phyloP scores from a whole-genome alignment of 2,797 vertebrate genomes.

The Balearica regulorum region DNA sequence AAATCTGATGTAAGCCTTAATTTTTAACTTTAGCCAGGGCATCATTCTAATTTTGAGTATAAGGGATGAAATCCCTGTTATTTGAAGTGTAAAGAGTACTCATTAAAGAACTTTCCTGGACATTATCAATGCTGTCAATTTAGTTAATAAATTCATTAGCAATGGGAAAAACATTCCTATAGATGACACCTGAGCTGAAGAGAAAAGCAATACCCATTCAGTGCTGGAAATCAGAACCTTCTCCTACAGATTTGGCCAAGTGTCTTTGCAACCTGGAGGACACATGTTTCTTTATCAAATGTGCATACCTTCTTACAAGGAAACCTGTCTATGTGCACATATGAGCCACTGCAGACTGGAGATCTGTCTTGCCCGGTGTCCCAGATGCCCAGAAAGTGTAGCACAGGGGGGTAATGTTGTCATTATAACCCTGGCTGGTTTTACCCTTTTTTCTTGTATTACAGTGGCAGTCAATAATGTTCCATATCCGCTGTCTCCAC shows the following conservation, averaged over 20 bases:
- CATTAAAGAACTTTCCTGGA: background rate
- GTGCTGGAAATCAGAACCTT: background rate
- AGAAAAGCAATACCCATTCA: background rate
- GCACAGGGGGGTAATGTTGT: fast-evolving
- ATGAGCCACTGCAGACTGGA: background rate
- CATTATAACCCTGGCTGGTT: background rate
- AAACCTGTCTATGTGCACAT: background rate
- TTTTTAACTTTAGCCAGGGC: background rate
- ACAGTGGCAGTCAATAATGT: background rate
- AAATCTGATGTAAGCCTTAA: background rate
- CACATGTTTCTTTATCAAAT: background rate
- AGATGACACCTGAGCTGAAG: background rate
- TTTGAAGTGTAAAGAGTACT: background rate
- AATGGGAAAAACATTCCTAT: background rate
- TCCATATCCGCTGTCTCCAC: background rate
- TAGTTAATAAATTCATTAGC: background rate
- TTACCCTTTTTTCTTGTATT: background rate
- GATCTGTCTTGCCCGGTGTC: background rate
- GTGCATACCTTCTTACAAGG: background rate
- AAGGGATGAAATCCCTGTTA: background rate
- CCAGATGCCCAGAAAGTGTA: background rate
- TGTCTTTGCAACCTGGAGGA: background rate
- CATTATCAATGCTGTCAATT: background rate
- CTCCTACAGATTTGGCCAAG: background rate
- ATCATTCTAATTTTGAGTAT: background rate